Evolutionary conservation across 1,140 invertebrate species (phyloP), one percentile per base, ranked within the genome.

Genomic region (Sycophaga agraensis): DNA sequence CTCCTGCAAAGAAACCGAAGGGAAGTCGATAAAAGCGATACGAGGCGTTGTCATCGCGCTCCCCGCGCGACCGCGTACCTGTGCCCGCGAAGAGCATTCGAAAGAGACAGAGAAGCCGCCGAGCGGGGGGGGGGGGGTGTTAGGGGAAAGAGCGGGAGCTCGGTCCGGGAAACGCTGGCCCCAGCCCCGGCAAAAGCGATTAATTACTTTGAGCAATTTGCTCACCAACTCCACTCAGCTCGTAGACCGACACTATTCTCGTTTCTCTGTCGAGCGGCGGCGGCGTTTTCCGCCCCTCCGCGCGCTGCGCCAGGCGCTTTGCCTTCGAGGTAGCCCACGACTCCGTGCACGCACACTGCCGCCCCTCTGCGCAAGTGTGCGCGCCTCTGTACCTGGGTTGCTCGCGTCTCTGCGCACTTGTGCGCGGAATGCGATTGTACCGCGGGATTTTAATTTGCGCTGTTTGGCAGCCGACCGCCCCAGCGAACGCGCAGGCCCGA

Each of bases 181-280:
- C 31, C 16, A 17, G 24, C 31, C 73, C 72, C 75, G 72, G 73
- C 72, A 78, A 77, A 77, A 78, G 76, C 76, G 75, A 78, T 78
- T 78, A 78, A 78, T 78, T 78, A 78, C 76, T 78, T 77, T 77
- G 75, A 77, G 76, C 76, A 78, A 78, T 78, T 78, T 78, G 75
- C 76, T 77, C 75, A 74, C 72, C 75, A 78, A 78, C 75, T 78
- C 73, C 72, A 75, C 75, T 75, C 75, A 74, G 69, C 73, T 75
- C 74, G 45, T 53, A 53, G 74, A 77, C 75, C 74, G 74, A 77
- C 73, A 76, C 75, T 77, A 77, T 78, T 78, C 75, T 77, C 75
- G 76, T 78, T 77, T 75, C 74, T 74, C 73, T 72, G 68, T 70
- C 63, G 67, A 64, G 68, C 58, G 37, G 50, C 14, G n/a, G 40